Evolutionary conservation across 2,888 invertebrate genomes (phyloP), one percentile per base, ranked within the genome.

Genomic region (Meteorus cinctellus): DNA sequence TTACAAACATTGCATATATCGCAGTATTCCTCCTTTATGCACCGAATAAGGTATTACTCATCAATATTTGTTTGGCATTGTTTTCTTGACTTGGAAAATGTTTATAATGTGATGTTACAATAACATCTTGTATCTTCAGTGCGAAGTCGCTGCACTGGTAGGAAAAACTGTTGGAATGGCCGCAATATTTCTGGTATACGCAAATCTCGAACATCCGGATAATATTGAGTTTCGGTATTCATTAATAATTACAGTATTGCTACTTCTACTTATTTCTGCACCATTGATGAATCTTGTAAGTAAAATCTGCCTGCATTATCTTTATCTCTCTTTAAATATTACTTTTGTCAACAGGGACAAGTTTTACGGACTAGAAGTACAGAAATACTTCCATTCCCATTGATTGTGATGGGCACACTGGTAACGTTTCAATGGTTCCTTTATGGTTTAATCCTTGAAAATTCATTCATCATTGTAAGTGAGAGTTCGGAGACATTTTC

Each of bases 381-480:
- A 0, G 96, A 95, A 78, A 93, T 94, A 51, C 91, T 98, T 89
- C 97, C 98, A 5, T 96, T 98, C 88, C 96, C 97, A 10, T 91
- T 98, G 76, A 97, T 97, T 84, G 90, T 96, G 48, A 94, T 95
- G 81, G 97, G 96, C 80, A 92, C 96, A 41, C 85, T 96, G 6
- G 96, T 97, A 16, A 92, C 95, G 31, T 91, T 92, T 79, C 92
- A 94, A 86, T 97, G 97, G 97, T 90, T 95, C 71, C 85, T 95
- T 0, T 97, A 97, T 88, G 97, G 96, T 16, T 91, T 95, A 81
- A 93, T 96, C 62, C 91, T 96, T 75, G 90, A 92, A 80, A 96
- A 97, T 88, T 87, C 90, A 76, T 96, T 96, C 89, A 92, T 97
- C 84, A 91, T 95, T 84, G 96, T 96, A 88, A 92, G 93, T 92